Conservation (phyloP, 2,113 vertebrate species). For the Hydropotes inermis region DNA sequence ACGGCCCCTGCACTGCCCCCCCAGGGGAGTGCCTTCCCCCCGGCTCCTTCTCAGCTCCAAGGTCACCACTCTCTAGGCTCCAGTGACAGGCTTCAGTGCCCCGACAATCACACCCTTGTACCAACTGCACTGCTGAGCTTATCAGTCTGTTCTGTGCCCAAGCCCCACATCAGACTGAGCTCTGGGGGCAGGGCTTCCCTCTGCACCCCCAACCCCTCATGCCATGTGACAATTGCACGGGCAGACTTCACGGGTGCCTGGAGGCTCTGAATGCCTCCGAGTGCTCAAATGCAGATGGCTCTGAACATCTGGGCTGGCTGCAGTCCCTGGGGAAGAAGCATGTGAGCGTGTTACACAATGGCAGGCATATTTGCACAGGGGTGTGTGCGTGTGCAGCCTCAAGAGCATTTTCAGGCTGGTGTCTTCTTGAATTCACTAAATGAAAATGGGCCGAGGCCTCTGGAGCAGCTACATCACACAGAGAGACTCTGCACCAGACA, state of each 20-base stretch:
- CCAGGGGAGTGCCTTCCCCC: fast-evolving
- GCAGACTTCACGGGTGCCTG: background rate
- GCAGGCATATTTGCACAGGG: fast-evolving
- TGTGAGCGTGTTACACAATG: fast-evolving
- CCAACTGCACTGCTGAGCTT: background rate
- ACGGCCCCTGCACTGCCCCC: too few relatives aligned
- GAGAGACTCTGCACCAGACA: background rate
- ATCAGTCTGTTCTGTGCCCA: too few relatives aligned
- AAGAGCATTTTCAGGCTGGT: background rate
- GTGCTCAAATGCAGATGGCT: background rate
- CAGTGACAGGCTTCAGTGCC: background rate
- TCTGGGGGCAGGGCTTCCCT: background rate
- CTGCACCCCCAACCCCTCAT: background rate
- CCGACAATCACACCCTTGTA: fast-evolving
- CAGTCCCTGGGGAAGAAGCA: background rate
- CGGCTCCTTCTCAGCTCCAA: background rate
- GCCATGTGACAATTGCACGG: fast-evolving
- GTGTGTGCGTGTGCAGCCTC: background rate
- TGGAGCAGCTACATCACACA: background rate
- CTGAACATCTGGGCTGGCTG: background rate
- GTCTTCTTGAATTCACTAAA: background rate
- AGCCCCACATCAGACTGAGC: background rate
- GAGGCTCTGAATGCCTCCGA: too few relatives aligned
- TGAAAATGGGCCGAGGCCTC: background rate
- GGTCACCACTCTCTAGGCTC: background rate